A percentile compares a stretch with the other conserved stretches of the same genome.
Conservation (phyloP, 2,113 vertebrate genomes). For the Chionis minor region DNA sequence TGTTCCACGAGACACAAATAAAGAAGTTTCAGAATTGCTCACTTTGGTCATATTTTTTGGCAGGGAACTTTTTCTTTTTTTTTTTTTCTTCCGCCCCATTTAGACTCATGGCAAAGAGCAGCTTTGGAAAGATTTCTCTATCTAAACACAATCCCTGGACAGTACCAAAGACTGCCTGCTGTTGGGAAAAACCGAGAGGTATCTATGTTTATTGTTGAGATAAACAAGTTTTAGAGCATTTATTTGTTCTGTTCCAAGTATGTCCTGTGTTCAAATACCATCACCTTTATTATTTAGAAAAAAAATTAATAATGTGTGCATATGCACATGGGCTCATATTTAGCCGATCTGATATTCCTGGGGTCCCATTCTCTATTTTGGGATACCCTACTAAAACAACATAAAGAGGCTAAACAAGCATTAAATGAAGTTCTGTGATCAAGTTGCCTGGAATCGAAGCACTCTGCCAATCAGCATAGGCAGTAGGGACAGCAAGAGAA, state of each 20-base stretch:
- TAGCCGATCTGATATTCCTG: background rate
- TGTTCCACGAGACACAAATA: background rate
- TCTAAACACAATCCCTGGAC: background rate
- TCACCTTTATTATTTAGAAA: background rate
- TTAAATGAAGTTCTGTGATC: background rate
- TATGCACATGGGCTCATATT: rapidly evolving
- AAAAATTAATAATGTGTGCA: background rate
- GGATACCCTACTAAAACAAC: background rate
- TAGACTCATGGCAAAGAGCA: background rate
- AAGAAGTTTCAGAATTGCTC: background rate
- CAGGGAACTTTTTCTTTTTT: background rate
- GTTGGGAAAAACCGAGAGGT: background rate
- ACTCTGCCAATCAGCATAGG: background rate
- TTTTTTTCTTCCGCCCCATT: background rate
- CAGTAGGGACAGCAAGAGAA: background rate
- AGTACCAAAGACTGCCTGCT: background rate
- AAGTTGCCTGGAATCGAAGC: too few species aligned
- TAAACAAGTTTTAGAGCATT: slow-evolving; percentile 36
- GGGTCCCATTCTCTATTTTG: background rate
- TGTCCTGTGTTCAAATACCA: background rate
- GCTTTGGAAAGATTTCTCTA: background rate
- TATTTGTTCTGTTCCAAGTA: slow-evolving; percentile 21
- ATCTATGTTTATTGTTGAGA: slow-evolving; percentile 23
- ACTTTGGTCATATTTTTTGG: background rate
- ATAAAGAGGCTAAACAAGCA: background rate